Evolutionary conservation across 1,140 invertebrate genomes (phyloP).

Genomic region (Choristoneura fumiferana): DNA sequence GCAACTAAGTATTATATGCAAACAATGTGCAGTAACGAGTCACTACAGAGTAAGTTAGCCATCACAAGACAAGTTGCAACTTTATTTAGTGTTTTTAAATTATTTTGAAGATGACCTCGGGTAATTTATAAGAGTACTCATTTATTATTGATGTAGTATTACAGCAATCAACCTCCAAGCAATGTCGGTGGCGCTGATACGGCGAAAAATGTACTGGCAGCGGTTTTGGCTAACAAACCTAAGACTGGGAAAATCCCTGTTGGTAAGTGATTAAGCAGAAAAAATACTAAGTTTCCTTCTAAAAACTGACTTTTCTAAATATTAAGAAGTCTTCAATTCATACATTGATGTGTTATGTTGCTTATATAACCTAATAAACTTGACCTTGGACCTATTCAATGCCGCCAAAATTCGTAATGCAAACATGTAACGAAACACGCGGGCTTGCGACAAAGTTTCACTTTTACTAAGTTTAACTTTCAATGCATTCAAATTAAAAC

Average conservation of each 20-base stretch:
- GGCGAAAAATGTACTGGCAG: conserved; percentile 74
- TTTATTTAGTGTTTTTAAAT: background rate
- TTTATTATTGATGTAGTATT: conserved; percentile 47
- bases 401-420: conserved; percentile 4
- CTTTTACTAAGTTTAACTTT: too few relatives aligned
- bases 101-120: background rate
- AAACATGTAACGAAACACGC: background rate
- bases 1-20: conserved; percentile 47
- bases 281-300: background rate
- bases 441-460: background rate
- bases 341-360: conserved; percentile 1
- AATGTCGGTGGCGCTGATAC: conserved; percentile 46
- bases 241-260: conserved; percentile 73
- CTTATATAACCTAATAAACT: conserved; percentile 20
- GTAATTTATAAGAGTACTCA: conserved; percentile 15
- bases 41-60: conserved; percentile 53
- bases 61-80: conserved; percentile 11
- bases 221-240: conserved; percentile 72
- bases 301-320: background rate
- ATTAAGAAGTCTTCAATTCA: background rate
- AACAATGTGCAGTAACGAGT: conserved; percentile 58
- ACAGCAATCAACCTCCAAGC: conserved; percentile 47
- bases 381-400: background rate
- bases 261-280: conserved; percentile 50
- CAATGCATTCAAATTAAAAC: too few relatives aligned